These are phyloP conservation scores for Cygnus buccinator DNA, from an alignment of 2,113 vertebrate species.

Conservation along the genomic window DNA sequence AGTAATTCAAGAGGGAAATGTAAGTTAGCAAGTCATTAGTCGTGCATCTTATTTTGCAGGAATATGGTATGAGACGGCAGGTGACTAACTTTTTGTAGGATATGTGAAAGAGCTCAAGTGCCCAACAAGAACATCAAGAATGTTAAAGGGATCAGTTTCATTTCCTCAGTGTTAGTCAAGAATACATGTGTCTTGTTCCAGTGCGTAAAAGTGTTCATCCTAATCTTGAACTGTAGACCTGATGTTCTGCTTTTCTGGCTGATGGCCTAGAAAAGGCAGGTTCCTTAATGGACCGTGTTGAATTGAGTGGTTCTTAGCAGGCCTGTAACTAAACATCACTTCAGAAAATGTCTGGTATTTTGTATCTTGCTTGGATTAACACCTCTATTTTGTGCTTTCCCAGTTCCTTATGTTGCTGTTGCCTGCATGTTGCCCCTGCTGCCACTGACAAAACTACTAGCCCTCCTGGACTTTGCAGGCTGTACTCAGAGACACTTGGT, in stretches of 20 bases:
- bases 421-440: background rate
- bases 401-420: background rate
- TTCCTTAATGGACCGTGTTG: background rate
- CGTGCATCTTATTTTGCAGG: background rate
- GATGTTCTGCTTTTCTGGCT: background rate
- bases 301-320: background rate
- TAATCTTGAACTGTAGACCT: background rate
- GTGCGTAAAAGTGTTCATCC: background rate
- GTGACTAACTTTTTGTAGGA: background rate
- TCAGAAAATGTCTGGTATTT: background rate
- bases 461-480: background rate
- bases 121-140: background rate
- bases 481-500: background rate
- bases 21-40: background rate
- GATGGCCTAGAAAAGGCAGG: background rate
- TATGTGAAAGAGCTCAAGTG: background rate
- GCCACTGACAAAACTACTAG: background rate
- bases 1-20: background rate
- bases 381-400: background rate
- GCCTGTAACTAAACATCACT: background rate
- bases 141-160: background rate
- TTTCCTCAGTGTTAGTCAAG: background rate
- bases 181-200: background rate
- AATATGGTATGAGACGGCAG: background rate
- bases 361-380: background rate